phyloP scores from a whole-genome alignment of 2,113 vertebrate genomes.

The Marmota flaviventris region DNA sequence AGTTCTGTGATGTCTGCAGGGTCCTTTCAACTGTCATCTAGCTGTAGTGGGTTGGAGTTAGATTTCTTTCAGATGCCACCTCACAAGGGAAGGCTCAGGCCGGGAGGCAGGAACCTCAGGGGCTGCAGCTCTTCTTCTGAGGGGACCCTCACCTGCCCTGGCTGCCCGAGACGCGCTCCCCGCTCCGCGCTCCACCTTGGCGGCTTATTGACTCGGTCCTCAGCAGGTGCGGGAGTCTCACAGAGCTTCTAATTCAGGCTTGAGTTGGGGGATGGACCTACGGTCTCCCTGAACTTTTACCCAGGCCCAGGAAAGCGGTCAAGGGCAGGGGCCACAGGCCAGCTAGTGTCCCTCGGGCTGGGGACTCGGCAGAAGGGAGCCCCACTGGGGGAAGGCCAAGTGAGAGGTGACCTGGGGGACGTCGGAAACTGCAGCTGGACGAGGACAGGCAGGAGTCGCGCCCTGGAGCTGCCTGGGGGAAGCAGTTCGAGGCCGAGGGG shows the following conservation, averaged over 20 bases:
- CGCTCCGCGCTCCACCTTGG: background rate
- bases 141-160: background rate
- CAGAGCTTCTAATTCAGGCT: background rate
- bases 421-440: background rate
- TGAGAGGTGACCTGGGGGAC: background rate
- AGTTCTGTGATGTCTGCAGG: background rate
- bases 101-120: background rate
- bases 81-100: background rate
- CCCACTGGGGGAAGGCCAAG: background rate
- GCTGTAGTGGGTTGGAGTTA: background rate
- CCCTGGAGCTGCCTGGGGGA: background rate
- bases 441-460: background rate
- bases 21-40: background rate
- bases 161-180: background rate
- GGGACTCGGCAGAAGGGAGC: background rate
- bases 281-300: fast-evolving
- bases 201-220: background rate
- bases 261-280: background rate
- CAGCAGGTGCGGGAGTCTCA: too few relatives aligned
- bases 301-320: too few relatives aligned
- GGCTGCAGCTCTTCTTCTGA: background rate
- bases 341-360: background rate
- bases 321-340: background rate
- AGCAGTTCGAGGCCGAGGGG: background rate
- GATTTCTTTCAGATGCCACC: background rate